A percentile compares a stretch with the other conserved stretches of the same genome.
Evolutionary conservation across 2,113 vertebrate genomes (phyloP).

Genomic region (Apteryx owenii): DNA sequence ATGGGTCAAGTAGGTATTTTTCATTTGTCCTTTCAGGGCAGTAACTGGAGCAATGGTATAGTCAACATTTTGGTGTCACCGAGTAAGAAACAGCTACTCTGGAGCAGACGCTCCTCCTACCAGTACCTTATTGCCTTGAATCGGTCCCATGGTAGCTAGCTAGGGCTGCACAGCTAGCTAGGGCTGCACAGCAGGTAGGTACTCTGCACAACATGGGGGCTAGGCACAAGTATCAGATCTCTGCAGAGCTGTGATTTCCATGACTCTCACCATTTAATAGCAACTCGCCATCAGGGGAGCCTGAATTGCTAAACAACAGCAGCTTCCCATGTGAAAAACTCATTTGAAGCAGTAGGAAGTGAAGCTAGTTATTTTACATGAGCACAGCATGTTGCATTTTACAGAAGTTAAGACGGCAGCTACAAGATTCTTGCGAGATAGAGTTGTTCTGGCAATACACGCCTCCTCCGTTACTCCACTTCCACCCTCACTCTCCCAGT

Average conservation of each 20-base stretch:
- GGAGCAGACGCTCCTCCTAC: background rate
- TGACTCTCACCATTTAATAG: background rate
- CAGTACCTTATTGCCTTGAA: background rate
- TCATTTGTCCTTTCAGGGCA: background rate
- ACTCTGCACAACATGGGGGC: accelerated
- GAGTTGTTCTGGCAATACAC: background rate
- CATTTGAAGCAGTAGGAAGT: background rate
- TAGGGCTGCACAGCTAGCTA: background rate
- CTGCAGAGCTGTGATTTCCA: background rate
- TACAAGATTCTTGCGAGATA: background rate
- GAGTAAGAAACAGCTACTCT: background rate
- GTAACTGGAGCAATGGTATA: background rate
- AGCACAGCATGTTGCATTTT: background rate
- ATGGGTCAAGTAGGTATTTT: background rate
- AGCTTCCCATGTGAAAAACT: background rate
- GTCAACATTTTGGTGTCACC: background rate
- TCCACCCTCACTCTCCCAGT: background rate
- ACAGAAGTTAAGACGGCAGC: background rate
- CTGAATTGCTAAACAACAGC: background rate
- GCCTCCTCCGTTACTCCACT: background rate
- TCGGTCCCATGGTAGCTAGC: background rate
- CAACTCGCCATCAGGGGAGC: background rate
- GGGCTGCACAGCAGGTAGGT: background rate
- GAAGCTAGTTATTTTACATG: background rate
- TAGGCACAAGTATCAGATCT: background rate